Evolutionary conservation across 2,888 invertebrate genomes (phyloP), one percentile per base, ranked within the genome.

Genomic region (Sphinx pinastri): DNA sequence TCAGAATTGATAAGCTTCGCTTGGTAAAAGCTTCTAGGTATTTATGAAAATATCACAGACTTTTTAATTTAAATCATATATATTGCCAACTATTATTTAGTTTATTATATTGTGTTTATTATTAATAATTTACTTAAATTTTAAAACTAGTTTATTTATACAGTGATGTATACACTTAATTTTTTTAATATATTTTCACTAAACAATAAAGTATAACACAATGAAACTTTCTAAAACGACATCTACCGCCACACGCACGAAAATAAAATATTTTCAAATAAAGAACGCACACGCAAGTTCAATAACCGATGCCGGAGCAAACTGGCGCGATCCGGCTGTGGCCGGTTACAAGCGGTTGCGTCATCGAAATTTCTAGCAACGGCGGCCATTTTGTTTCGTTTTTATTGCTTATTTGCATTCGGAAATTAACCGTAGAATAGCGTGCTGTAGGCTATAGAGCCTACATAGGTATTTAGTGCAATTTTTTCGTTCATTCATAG

Each of bases 271-370:
- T 57, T 54, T 71, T 49, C 3, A 49, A 38, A 38, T 19, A 54
- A 69, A 71, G 14, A 47, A 47, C 76, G 60, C 52, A 55, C 70
- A 54, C 60, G 63, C 45, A 25, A 60, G 83, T 74, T 83, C 77
- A 76, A 72, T 68, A 74, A 77, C 78, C 81, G 68, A 66, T 76
- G 75, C 82, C 74, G 76, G 80, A 75, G 71, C 69, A 75, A 73
- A 80, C 81, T 75, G 76, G 78, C 70, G 66, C 38, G 69, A 72
- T 16, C 76, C 74, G 75, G 75, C 75, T 74, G 72, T 31, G 80
- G 79, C 83, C 75, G 73, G 83, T 80, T 77, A 16, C 11, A 68
- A 58, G 49, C 67, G 49, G 67, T 71, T 71, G 45, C 68, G 71
- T 70, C 71, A 71, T 49, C 57, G 67, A 38, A 60, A 16, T 59